These are phyloP conservation scores for Nephrotoma appendiculata DNA, from an alignment of 2,888 invertebrate species.

Conservation along the genomic window DNA sequence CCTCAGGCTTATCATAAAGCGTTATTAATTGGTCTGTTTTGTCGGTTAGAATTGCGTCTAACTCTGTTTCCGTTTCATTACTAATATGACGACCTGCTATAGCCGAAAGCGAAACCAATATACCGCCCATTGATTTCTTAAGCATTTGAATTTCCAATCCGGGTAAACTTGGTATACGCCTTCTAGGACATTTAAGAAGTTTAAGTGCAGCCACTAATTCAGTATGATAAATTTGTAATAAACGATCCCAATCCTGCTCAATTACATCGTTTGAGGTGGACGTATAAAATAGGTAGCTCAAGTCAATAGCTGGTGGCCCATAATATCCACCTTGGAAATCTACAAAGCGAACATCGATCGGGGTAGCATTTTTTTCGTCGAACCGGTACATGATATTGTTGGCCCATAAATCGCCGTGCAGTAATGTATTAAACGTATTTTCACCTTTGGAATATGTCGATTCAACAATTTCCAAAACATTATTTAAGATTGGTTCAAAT, in stretches of 20 bases:
- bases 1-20: not conserved
- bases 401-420: slow-evolving; percentile 30
- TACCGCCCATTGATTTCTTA: not conserved
- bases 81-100: not conserved
- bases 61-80: not conserved
- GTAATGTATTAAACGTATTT: slow-evolving; percentile 9
- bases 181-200: not conserved
- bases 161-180: not conserved
- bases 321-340: not conserved
- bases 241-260: not conserved
- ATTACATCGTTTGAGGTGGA: not conserved
- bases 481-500: too few species aligned
- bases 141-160: not conserved
- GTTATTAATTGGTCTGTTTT: not conserved
- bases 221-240: not conserved
- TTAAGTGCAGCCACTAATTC: not conserved
- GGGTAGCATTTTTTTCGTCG: slow-evolving; percentile 16
- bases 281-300: not conserved
- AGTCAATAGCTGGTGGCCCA: not conserved
- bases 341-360: slow-evolving; percentile 20
- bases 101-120: not conserved
- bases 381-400: slow-evolving; percentile 31
- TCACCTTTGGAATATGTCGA: not conserved
- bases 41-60: not conserved
- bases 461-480: too few species aligned